Evolutionary conservation across 2,113 vertebrate species (phyloP).

Genomic region (Nerophis lumbriciformis): DNA sequence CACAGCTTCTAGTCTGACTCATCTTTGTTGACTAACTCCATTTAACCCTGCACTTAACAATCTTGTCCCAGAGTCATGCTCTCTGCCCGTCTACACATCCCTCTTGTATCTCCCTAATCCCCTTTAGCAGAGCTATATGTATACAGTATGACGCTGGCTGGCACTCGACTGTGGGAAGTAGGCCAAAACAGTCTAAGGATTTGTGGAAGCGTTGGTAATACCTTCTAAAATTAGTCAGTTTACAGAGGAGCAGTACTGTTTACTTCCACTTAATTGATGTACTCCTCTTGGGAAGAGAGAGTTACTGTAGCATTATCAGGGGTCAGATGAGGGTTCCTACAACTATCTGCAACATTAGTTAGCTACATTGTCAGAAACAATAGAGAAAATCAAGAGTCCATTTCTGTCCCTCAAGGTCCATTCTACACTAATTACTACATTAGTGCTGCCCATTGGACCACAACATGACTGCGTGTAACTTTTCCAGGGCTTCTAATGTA

Average conservation of each 20-base stretch:
- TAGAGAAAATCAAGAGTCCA: not conserved
- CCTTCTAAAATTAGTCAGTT: conserved; percentile 60
- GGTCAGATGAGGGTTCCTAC: conserved; percentile 15
- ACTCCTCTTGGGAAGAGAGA: conserved; percentile 1
- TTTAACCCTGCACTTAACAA: conserved; percentile 47
- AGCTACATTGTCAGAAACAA: not conserved
- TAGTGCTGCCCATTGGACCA: not conserved
- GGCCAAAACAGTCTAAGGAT: conserved; percentile 61
- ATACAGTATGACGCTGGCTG: conserved; percentile 35
- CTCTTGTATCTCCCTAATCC: conserved; percentile 34
- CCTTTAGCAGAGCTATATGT: conserved; percentile 35
- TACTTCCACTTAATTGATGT: conserved; percentile 41
- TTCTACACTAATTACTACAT: not conserved
- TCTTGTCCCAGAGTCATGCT: conserved; percentile 45
- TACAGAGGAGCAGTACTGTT: conserved; percentile 36
- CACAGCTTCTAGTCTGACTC: conserved; percentile 59
- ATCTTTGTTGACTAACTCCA: conserved; percentile 57
- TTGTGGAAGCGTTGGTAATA: conserved; percentile 56
- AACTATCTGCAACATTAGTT: not conserved
- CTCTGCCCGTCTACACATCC: conserved; percentile 4
- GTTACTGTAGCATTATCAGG: conserved; percentile 5
- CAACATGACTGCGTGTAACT: not conserved
- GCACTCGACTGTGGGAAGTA: conserved; percentile 49
- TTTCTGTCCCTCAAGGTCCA: not conserved
- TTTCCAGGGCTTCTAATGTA: not conserved